Evolutionary conservation across 2,113 vertebrate species (phyloP), one percentile per base, ranked within the genome.

Genomic region (Ramphastos sulfuratus): DNA sequence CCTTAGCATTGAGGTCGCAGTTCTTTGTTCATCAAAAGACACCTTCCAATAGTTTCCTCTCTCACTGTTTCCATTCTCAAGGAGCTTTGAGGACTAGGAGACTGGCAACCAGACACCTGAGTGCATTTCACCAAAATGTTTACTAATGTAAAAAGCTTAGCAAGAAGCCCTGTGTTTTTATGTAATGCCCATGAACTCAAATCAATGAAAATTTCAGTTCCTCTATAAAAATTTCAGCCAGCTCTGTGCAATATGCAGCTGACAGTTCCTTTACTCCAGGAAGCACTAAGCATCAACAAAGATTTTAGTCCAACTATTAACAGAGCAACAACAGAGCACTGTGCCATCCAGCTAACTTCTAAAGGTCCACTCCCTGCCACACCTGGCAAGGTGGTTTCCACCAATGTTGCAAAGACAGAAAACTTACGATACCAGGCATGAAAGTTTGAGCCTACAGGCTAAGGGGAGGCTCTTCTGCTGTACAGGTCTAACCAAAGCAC

Each of bases 201-300:
- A 93, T 92, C 83, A 95, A 92, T 93, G 66, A 94, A 96, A 93
- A 94, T 72, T 94, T 95, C 52, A 58, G 95, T 97, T 97, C 96
- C 96, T 94, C 92, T 94, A 94, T 96, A 96, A 97, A 97, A 10
- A 8, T 94, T 90, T 85, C 95, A 92, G 94, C 95, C 95, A 96
- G 88, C 86, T 96, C 88, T 94, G 90, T 93, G 85, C 81, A 93
- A 94, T 75, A 82, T 9, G 28, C 52, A 95, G 90, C 93, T 95
- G 93, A 91, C 90, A 93, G 60, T 93, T 96, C 90, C 89, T 95
- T 70, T 72, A 24, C 82, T 94, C 44, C 94, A 94, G 94, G 94
- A 96, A 96, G 88, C 54, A 16, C 50, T 55, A 74, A 87, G 64
- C 63, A 95, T n/a, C 50, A 91, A 82, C 87, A 90, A 73, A 70